Base-by-base conservation (phyloP, 2,797 vertebrate species). In the Epinephelus awoara region DNA sequence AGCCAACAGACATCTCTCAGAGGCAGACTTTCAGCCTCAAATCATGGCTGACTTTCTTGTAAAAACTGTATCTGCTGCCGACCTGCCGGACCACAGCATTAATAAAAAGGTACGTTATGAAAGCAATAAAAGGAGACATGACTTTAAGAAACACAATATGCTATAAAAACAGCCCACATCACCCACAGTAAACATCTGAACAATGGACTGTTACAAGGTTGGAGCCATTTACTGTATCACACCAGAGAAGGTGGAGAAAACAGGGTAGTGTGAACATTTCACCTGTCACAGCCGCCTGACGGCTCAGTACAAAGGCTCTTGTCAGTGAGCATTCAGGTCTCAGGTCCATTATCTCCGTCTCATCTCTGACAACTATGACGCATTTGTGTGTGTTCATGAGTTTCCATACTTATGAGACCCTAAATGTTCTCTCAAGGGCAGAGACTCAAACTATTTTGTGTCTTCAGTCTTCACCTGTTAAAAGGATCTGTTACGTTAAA, bases 341-440 rank as follows among this genome's bases (percentile, higher is more conserved):
- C 51, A 21, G 4, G 13, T 42, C 27, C 19, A 69, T 78, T 81
- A 76, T 64, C n/a, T 58, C 15, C 23, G 56, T 65, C 72, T 47
- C 38, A 72, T 82, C 54, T 11, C 5, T 29, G 54, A 66, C 18
- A 3, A 12, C 34, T 54, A 38, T 12, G 72, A 58, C 18, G 21
- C 3, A 2, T 57, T 25, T 17, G 44, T 58, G 66, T 68, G 71
- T 67, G 29, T 81, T 65, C 0, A 44, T 27, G 19, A 54, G 13
- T 76, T 72, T 71, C 38, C 52, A 75, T 14, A 5, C 54, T 76
- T 62, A 40, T 18, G 18, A 66, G 23, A 59, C 11, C 47, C 27
- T 8, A 25, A 23, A 69, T 27, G 57, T 72, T 21, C 23, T 62
- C 50, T 64, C 46, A 73, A 65, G 64, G 64, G 61, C 62, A 68